phyloP scores from a whole-genome alignment of 2,888 invertebrate species.

The Tetranychus truncatus region DNA sequence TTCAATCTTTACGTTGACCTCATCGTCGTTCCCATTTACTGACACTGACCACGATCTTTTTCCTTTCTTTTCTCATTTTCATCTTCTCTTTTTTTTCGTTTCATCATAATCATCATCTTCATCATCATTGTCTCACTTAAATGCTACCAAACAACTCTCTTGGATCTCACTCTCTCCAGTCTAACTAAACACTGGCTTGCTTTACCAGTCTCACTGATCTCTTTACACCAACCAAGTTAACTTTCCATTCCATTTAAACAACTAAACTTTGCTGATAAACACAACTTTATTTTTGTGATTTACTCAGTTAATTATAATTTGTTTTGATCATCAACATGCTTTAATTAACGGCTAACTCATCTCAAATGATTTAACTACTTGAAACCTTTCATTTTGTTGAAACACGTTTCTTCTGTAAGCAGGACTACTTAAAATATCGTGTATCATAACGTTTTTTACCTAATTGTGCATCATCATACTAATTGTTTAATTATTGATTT shows the following conservation, averaged over 20 bases:
- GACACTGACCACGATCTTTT: not conserved
- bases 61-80: not conserved
- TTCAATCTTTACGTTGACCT: not conserved
- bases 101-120: not conserved
- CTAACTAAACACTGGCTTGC: not conserved
- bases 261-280: not conserved
- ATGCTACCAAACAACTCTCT: not conserved
- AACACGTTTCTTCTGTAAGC: too few relatives aligned
- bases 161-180: not conserved
- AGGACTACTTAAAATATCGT: too few relatives aligned
- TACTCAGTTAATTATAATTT: too few relatives aligned
- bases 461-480: too few relatives aligned
- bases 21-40: not conserved
- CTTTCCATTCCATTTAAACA: not conserved
- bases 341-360: too few relatives aligned
- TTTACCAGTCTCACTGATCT: not conserved
- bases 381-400: too few relatives aligned
- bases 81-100: not conserved
- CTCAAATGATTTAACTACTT: too few relatives aligned
- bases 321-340: too few relatives aligned
- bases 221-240: not conserved
- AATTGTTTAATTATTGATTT: too few relatives aligned
- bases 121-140: not conserved
- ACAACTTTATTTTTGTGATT: not conserved
- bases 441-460: too few relatives aligned